A percentile compares a stretch with the other conserved stretches of the same genome.
These are phyloP conservation scores for Ormyrus nitidulus DNA, from an alignment of 2,888 invertebrate genomes.

Conservation along the genomic window DNA sequence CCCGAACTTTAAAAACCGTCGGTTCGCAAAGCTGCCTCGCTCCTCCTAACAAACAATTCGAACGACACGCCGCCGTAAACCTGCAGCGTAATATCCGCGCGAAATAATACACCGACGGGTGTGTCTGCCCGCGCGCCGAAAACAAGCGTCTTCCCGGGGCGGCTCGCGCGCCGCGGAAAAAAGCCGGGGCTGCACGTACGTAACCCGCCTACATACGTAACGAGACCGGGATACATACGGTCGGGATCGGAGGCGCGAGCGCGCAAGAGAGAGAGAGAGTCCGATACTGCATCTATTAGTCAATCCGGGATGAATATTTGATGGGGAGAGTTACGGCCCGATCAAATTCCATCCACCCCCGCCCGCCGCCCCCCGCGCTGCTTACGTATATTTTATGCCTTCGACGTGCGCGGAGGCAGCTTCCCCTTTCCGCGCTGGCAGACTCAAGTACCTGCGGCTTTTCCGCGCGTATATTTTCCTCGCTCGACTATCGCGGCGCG, in stretches of 20 bases:
- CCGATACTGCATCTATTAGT: slow-evolving; percentile 66
- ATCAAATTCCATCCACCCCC: slow-evolving; percentile 63
- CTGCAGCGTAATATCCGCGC: no score
- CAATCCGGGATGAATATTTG: slow-evolving; percentile 69
- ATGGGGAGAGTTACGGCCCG: slow-evolving; percentile 66
- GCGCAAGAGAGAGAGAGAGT: slow-evolving; percentile 20
- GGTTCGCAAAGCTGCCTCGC: no score
- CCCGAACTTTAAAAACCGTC: no score
- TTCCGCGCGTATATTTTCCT: slow-evolving; percentile 36
- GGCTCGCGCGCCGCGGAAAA: background rate
- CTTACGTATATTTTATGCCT: background rate
- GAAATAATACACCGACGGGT: no score
- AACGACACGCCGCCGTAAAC: no score
- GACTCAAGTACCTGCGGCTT: background rate
- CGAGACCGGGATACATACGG: slow-evolving; percentile 16
- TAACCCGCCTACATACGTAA: slow-evolving; percentile 44
- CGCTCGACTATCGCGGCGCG: background rate
- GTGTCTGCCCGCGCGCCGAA: background rate
- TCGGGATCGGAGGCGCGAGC: background rate
- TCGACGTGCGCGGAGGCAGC: background rate
- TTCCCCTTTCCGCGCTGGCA: background rate
- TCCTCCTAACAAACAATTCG: no score
- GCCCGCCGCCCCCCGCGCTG: background rate
- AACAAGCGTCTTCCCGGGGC: background rate
- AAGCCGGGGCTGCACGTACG: background rate